Conservation (phyloP, 1,140 invertebrate species). For the Apis laboriosa region DNA sequence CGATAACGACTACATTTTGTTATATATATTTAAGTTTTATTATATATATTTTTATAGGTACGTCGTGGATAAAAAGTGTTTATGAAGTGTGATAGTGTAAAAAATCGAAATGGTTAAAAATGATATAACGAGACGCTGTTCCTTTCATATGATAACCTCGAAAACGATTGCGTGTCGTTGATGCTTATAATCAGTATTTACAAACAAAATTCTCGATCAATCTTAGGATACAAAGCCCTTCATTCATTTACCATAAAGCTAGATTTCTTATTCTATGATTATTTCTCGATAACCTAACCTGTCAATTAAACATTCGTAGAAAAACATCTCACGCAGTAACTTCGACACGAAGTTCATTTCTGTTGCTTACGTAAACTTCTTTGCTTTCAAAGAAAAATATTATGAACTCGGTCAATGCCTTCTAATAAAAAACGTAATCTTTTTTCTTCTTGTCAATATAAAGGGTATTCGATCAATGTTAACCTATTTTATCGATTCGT, state of each 20-base stretch:
- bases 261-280: constrained; percentile 22
- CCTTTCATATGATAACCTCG: constrained; percentile 54
- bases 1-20: constrained; percentile 8
- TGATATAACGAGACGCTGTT: constrained; percentile 57
- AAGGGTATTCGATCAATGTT: not conserved
- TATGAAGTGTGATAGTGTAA: constrained; percentile 38
- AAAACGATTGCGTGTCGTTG: constrained; percentile 53
- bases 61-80: constrained; percentile 41
- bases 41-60: not conserved
- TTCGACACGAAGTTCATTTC: constrained; percentile 14
- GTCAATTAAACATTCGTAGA: constrained; percentile 36
- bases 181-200: constrained; percentile 56
- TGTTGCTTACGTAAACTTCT: not conserved
- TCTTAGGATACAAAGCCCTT: constrained; percentile 50
- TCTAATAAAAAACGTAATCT: not conserved
- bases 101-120: constrained; percentile 39
- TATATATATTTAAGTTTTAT: too few species aligned
- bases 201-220: constrained; percentile 52
- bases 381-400: not conserved
- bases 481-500: not conserved
- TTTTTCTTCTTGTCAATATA: not conserved
- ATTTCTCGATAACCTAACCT: constrained; percentile 44
- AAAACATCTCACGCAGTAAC: not conserved
- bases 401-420: not conserved
- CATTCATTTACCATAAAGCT: constrained; percentile 41